These are phyloP conservation scores for Gandaritis pyraliata DNA, from an alignment of 2,888 invertebrate species.

Conservation along the genomic window DNA sequence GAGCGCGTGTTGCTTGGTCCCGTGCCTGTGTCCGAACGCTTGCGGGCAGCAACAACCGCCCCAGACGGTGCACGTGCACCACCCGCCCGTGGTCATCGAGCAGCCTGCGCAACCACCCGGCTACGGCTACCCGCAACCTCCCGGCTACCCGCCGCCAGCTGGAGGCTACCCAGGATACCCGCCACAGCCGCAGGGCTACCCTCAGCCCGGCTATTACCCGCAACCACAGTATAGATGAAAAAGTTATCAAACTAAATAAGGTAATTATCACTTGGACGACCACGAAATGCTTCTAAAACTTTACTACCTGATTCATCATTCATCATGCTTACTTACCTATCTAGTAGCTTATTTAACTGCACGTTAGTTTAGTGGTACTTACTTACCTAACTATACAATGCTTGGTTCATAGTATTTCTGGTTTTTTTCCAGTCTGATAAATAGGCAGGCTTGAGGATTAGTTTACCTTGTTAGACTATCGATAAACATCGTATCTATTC, in stretches of 20 bases:
- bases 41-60: conserved; percentile 73
- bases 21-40: conserved; percentile 76
- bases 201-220: conserved; percentile 45
- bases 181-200: conserved; percentile 45
- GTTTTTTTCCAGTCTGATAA: not conserved
- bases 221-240: conserved; percentile 62
- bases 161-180: conserved; percentile 54
- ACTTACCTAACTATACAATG: no score
- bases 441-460: no score
- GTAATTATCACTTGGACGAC: conserved; percentile 44
- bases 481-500: no score
- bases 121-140: conserved; percentile 53
- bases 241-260: conserved; percentile 45
- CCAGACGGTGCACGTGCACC: conserved; percentile 70
- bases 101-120: conserved; percentile 57
- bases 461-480: no score
- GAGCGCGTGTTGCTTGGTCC: conserved; percentile 74
- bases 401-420: not conserved
- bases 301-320: conserved; percentile 3
- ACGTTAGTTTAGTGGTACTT: not conserved
- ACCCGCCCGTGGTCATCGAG: conserved; percentile 63
- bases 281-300: conserved; percentile 8
- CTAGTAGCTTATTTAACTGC: not conserved
- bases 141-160: conserved; percentile 56
- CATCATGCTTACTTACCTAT: conserved; percentile 4